Percentiles rank a stretch among this genome's conserved stretches.
phyloP scores from a whole-genome alignment of 2,113 vertebrate species.

The Otocyon megalotis region DNA sequence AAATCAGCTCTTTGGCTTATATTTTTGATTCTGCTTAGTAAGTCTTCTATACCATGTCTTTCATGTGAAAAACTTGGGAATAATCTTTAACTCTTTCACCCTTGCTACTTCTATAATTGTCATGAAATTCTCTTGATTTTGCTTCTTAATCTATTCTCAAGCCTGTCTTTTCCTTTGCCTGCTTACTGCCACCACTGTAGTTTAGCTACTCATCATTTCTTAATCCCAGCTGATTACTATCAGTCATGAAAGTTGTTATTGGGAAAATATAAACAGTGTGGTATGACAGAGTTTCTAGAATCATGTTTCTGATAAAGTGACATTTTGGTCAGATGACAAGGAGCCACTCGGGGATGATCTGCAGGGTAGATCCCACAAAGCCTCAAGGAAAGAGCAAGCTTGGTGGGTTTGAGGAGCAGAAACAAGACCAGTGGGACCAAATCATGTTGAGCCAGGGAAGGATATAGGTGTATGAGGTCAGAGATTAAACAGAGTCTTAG shows the following conservation, averaged over 20 bases:
- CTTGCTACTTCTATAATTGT: not conserved
- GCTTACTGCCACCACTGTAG: not conserved
- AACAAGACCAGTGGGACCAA: not conserved
- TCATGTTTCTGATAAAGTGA: not conserved
- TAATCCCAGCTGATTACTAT: not conserved
- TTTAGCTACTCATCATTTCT: not conserved
- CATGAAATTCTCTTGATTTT: constrained; percentile 45
- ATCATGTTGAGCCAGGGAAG: not conserved
- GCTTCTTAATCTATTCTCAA: not conserved
- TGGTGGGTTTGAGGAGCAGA: not conserved
- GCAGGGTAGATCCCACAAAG: not conserved
- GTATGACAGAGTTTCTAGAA: not conserved
- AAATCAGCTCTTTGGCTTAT: not conserved
- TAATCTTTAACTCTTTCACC: not conserved
- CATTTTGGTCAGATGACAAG: not conserved
- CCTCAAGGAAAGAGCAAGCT: not conserved
- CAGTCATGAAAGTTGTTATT: not conserved
- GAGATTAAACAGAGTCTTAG: not conserved
- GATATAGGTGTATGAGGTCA: not conserved
- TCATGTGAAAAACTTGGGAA: not conserved
- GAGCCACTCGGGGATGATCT: not conserved
- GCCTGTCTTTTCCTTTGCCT: not conserved
- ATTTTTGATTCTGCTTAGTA: not conserved
- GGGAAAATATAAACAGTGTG: not conserved
- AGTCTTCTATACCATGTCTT: not conserved